Percentiles rank a stretch among this genome's conserved stretches.
These are phyloP conservation scores for Dunckerocampus dactyliophorus DNA, from an alignment of 2,113 vertebrate species.

Conservation along the genomic window DNA sequence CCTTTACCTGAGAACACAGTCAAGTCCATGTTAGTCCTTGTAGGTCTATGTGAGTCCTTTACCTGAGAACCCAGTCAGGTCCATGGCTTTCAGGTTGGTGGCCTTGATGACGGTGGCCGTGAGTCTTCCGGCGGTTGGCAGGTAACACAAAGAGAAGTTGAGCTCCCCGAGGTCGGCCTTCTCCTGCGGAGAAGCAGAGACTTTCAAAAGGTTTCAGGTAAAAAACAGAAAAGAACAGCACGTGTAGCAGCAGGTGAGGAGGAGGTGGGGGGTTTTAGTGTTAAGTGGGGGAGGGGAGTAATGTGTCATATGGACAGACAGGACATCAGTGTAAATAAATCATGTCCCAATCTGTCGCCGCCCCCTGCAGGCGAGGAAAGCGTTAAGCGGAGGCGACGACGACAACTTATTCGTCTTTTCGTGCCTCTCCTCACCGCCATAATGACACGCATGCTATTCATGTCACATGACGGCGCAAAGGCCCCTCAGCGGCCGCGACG, in stretches of 20 bases:
- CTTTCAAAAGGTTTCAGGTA: not conserved
- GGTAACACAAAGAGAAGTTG: constrained; percentile 94
- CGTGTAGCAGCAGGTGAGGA: not conserved
- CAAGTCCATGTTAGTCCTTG: not conserved
- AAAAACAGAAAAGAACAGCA: not conserved
- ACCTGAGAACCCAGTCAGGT: constrained; percentile 91
- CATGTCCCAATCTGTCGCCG: constrained; percentile 47
- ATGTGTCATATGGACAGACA: constrained; percentile 17
- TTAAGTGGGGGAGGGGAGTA: not conserved
- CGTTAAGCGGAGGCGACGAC: constrained; percentile 36
- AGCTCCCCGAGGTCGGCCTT: constrained; percentile 94
- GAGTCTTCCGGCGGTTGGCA: constrained; percentile 88
- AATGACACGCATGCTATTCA: constrained; percentile 20
- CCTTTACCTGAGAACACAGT: constrained; percentile 12
- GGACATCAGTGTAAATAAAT: constrained; percentile 52
- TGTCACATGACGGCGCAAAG: too few relatives aligned
- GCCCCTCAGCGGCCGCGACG: not conserved
- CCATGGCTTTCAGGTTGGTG: constrained; percentile 94
- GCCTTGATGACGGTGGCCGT: constrained; percentile 90
- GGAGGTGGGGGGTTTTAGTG: not conserved
- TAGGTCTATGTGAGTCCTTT: constrained; percentile 27
- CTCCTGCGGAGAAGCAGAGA: constrained; percentile 69
- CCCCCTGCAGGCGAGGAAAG: constrained; percentile 29
- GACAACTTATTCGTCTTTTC: constrained; percentile 26
- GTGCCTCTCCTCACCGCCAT: constrained; percentile 12